phyloP scores from a whole-genome alignment of 53 echinoderm and acorn worm species.

The Henricia sp. region DNA sequence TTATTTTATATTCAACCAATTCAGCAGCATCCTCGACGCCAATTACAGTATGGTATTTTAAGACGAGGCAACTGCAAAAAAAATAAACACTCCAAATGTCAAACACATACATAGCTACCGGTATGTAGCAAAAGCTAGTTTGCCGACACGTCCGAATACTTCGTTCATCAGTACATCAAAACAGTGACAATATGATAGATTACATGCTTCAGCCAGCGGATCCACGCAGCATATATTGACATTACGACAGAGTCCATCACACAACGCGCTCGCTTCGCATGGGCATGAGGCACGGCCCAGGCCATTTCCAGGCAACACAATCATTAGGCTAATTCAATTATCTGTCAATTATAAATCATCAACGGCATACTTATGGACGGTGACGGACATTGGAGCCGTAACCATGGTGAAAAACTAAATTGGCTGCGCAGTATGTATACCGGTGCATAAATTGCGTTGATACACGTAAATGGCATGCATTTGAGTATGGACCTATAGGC shows the following conservation, averaged over 20 bases:
- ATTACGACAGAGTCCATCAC: constrained; percentile 54
- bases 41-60: no score
- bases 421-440: neutral
- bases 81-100: no score
- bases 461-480: neutral
- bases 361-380: no score
- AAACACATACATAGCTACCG: no score
- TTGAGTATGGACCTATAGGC: no score
- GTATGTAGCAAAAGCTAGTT: no score
- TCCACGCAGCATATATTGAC: constrained; percentile 52
- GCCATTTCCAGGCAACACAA: neutral
- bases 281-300: neutral
- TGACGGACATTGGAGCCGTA: no score
- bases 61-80: no score
- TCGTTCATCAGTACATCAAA: no score
- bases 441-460: neutral
- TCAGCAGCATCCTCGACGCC: no score
- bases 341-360: constrained; percentile 30
- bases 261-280: neutral
- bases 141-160: no score
- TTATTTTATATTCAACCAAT: no score
- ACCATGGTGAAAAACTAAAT: neutral
- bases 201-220: constrained; percentile 60
- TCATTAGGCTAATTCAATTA: constrained; percentile 48
- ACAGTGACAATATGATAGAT: constrained; percentile 53